Evolutionary conservation across 1,140 invertebrate genomes (phyloP), one percentile per base, ranked within the genome.

Genomic region (Solenopsis invicta): DNA sequence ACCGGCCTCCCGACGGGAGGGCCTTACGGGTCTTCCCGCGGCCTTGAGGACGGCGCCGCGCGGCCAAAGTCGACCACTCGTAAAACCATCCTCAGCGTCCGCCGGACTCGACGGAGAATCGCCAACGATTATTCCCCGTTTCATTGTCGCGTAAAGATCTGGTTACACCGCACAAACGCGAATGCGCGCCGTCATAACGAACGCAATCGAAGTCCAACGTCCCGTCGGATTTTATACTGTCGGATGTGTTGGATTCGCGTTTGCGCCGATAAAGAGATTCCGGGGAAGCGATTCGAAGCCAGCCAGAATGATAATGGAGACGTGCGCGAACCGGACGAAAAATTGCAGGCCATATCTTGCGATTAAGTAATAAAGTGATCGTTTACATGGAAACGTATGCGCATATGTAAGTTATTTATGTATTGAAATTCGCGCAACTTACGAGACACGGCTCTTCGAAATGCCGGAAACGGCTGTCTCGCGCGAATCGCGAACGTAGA

Each of bases 1-100:
- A 84, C 81, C 84, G 80, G 86, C 85, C 75, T 88, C 92, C 77
- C 89, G 72, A 81, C 89, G 74, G 92, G 92, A 89, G 88, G 87
- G 80, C 88, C 77, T 69, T 56, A 86, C 84, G 45, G 76, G 61
- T 41, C 78, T 75, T 81, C 54, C 56, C 71, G 78, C 78, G 88
- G 86, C 82, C 89, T 92, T 93, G 81, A 85, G 29, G 86, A 89
- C 66, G 59, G 59, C 85, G 75, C 69, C 87, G 48, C n/a, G 85
- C 69, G 48, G 54, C 72, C 86, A 86, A 85, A 72, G 80, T 66
- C 80, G 67, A 71, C 54, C 62, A 52, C 54, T 84, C 86, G 29
- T 84, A 87, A 87, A 87, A 52, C 61, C 69, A 37, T 41, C 41
- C 52, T 71, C 67, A 18, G 34, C n/a, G n/a, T 64, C 45, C 45